Percentiles rank a stretch among this genome's conserved stretches.
Evolutionary conservation across 2,797 vertebrate genomes (phyloP).

Genomic region (Glossophaga mutica): DNA sequence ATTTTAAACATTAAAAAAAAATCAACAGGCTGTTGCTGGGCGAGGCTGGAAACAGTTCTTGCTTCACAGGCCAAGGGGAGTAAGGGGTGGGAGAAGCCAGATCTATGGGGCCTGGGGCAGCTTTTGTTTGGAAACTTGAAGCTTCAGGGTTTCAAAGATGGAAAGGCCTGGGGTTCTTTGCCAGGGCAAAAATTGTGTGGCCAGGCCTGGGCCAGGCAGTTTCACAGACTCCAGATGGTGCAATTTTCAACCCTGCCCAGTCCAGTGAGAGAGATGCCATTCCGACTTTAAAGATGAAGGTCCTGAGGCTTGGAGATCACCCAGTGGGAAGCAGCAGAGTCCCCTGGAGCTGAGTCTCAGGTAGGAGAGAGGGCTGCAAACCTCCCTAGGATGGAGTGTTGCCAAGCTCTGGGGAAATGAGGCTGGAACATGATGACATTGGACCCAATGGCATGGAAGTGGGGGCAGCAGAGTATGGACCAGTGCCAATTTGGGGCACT

Average conservation of each 20-base stretch:
- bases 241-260: not conserved
- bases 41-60: not conserved
- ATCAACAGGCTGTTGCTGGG: not conserved
- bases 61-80: no score
- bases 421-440: no score
- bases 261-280: not conserved
- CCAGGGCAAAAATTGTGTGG: not conserved
- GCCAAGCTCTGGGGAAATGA: not conserved
- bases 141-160: not conserved
- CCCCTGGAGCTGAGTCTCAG: not conserved
- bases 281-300: not conserved
- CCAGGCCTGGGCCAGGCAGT: not conserved
- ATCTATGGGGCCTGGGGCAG: no score
- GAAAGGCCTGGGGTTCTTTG: not conserved
- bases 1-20: not conserved
- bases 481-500: accelerated
- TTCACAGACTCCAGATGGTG: not conserved
- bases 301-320: not conserved
- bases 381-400: not conserved
- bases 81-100: accelerated
- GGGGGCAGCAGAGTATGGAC: not conserved
- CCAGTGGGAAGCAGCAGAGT: not conserved
- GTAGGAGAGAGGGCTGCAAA: not conserved
- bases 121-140: not conserved
- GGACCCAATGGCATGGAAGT: not conserved